Base-by-base conservation (phyloP, 1,140 invertebrate genomes). In the Diuraphis noxia region DNA sequence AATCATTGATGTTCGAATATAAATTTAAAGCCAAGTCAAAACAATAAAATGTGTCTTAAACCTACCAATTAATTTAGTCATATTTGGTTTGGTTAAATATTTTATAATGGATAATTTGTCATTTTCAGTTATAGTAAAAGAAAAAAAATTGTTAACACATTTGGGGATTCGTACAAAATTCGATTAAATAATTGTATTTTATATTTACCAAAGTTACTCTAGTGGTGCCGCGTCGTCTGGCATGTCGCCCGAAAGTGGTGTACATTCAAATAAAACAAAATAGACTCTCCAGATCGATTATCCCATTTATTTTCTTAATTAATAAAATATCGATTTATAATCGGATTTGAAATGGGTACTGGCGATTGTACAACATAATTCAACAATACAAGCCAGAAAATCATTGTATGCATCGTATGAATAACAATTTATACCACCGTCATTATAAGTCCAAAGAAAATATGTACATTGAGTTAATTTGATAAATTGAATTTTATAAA, bases 251-350 rank as follows among this genome's bases (percentile, higher is more conserved):
- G n/a, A 46, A 82, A 40, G 81, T n/a, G 38, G 40, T 41, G 30
- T 82, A 41, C 40, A 41, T 82, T 41, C 25, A 82, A 82, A 82
- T 82, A 82, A 82, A 40, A 25, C 40, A 40, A 40, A 41, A 82
- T 41, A 82, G 23, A n/a, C 25, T 81, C 38, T 81, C 9, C 36
- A n/a, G 10, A 82, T 30, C 25, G 38, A 82, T 41, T 82, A 40
- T 43, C 38, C 17, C 23, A 41, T 82, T 41, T 38, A n/a, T 82
- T 82, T 82, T 82, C 81, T 41, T 82, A 82, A 82, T 82, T 82
- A 82, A 82, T 25, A 41, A 82, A 82, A 82, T 82, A 82, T 82
- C 40, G 81, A 82, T 82, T 82, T 30, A 82, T 82, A 72, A 72
- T 72, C 10, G 56, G 56, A 72, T 72, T 72, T 72, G 30, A 72